phyloP scores from a whole-genome alignment of 2,888 invertebrate genomes.

The Brachypterus glaber region DNA sequence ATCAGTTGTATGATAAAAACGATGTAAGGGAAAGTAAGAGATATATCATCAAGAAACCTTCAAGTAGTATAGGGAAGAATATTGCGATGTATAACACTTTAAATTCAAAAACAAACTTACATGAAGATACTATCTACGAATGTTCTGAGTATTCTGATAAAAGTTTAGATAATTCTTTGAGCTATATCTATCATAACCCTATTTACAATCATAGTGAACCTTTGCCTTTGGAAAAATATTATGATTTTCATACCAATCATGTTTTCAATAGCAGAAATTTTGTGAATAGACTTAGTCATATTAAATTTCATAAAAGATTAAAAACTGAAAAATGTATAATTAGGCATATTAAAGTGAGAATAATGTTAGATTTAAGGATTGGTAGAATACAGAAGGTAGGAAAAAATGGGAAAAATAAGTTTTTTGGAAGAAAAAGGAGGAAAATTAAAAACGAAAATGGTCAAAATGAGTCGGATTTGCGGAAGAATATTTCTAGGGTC shows the following conservation, averaged over 20 bases:
- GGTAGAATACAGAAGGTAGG: conserved; percentile 43
- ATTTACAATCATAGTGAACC: too few relatives aligned
- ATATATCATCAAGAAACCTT: conserved; percentile 12
- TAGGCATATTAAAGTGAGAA: conserved; percentile 54
- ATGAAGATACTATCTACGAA: conserved; percentile 38
- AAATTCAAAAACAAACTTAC: conserved; percentile 34
- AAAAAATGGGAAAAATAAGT: conserved; percentile 10
- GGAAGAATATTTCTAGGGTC: conserved; percentile 24
- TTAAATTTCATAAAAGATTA: conserved; percentile 11
- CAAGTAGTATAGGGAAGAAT: conserved; percentile 25
- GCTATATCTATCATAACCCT: conserved; percentile 36
- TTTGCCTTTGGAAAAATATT: conserved; percentile 21
- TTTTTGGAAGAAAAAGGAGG: not conserved
- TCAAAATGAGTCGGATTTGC: conserved; percentile 11
- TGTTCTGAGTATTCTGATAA: conserved; percentile 37
- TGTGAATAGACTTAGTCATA: conserved; percentile 5
- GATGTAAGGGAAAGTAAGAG: conserved; percentile 6
- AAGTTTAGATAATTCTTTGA: conserved; percentile 20
- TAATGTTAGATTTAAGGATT: conserved; percentile 58
- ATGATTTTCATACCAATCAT: conserved; percentile 24
- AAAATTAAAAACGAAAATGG: not conserved
- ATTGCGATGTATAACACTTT: conserved; percentile 32
- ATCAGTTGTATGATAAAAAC: conserved; percentile 25
- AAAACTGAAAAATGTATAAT: conserved; percentile 52
- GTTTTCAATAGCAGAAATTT: conserved; percentile 5